phyloP scores from a whole-genome alignment of 2,113 vertebrate genomes.

The Upupa epops region DNA sequence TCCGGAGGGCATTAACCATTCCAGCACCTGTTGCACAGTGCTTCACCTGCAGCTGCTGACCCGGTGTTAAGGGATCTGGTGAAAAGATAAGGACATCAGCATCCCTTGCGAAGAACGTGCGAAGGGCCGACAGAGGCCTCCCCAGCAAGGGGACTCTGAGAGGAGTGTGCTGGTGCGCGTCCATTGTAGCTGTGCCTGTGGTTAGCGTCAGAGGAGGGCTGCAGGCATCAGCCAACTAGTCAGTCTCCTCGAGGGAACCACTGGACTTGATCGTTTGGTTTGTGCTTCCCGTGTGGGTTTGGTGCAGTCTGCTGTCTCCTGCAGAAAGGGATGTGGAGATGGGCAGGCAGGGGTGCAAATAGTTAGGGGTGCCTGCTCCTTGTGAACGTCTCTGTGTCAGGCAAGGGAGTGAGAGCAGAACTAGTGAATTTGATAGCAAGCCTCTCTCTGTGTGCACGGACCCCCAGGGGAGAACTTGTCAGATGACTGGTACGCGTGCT shows the following conservation, averaged over 20 bases:
- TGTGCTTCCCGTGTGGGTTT: neutral
- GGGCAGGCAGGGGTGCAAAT: neutral
- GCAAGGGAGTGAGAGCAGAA: neutral
- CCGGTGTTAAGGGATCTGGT: neutral
- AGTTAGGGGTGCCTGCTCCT: neutral
- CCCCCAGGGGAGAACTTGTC: neutral
- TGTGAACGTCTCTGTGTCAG: neutral
- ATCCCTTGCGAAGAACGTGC: neutral
- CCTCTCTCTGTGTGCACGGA: neutral
- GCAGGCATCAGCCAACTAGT: neutral
- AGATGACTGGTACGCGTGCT: accelerated
- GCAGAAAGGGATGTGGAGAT: neutral
- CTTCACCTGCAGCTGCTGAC: neutral
- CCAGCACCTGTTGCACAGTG: neutral
- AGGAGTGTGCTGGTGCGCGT: neutral
- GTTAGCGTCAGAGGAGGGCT: neutral
- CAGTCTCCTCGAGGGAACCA: neutral
- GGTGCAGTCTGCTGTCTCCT: neutral
- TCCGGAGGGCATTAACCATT: neutral
- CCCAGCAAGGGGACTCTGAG: neutral
- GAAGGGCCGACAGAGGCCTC: neutral
- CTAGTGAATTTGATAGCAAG: neutral
- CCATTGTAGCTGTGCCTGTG: neutral
- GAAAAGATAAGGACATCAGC: neutral
- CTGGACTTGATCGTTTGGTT: neutral